Percentiles rank a stretch among this genome's conserved stretches.
Conservation (phyloP, 2,888 invertebrate species). For the Sipunculus nudus region DNA sequence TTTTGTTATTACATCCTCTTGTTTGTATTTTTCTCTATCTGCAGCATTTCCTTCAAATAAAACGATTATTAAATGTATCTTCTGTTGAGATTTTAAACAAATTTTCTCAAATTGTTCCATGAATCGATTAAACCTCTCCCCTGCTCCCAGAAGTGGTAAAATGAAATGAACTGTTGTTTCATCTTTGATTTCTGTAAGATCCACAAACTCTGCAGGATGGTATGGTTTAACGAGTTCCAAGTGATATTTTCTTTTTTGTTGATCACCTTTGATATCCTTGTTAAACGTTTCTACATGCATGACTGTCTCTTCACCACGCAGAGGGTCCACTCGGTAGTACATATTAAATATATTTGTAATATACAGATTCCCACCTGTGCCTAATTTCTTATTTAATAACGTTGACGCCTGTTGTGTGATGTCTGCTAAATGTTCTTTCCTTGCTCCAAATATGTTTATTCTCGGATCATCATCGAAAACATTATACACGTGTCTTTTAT, state of each 20-base stretch:
- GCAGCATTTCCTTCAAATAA: too few relatives aligned
- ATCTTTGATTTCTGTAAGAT: neutral
- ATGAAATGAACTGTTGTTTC: slow-evolving; percentile 29
- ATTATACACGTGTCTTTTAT: slow-evolving; percentile 11
- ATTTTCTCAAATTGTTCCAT: slow-evolving; percentile 30
- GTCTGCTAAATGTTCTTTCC: slow-evolving; percentile 32
- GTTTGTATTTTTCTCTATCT: too few relatives aligned
- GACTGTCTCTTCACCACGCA: slow-evolving; percentile 34
- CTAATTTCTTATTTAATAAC: slow-evolving; percentile 19
- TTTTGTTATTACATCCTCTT: too few relatives aligned
- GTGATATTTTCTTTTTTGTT: neutral
- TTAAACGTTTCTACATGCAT: slow-evolving; percentile 22
- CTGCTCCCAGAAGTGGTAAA: slow-evolving; percentile 22
- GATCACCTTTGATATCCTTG: too few relatives aligned
- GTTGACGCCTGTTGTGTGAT: slow-evolving; percentile 23
- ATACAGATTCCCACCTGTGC: too few relatives aligned
- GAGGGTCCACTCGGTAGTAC: slow-evolving; percentile 33
- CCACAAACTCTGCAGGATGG: slow-evolving; percentile 20
- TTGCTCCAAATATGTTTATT: slow-evolving; percentile 25
- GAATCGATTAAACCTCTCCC: slow-evolving; percentile 17
- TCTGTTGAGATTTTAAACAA: slow-evolving; percentile 10
- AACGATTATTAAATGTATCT: slow-evolving; percentile 24
- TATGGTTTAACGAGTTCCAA: slow-evolving; percentile 36
- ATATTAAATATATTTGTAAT: too few relatives aligned
- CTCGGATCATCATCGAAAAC: slow-evolving; percentile 33